Evolutionary conservation across 2,113 vertebrate species (phyloP), one percentile per base, ranked within the genome.

Genomic region (Eptesicus fuscus): DNA sequence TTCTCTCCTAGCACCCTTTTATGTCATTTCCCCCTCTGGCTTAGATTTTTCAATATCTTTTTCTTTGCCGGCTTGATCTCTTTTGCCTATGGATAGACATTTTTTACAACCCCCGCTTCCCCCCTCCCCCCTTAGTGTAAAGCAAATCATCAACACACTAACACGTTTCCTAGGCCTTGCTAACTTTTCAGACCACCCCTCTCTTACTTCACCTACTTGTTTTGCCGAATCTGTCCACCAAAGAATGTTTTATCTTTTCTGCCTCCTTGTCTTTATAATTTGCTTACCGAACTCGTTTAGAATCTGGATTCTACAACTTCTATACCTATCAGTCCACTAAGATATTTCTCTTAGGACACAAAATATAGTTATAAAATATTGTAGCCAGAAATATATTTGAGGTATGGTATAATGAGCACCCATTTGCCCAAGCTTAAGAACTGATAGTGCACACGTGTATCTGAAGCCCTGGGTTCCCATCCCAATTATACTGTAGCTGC

Each of bases 1-100:
- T 78, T 83, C 47, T 93, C 79, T 94, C 65, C n/a, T 84, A 77
- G 83, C 71, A 91, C 89, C 83, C 56, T 87, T 85, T 95, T 83
- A 71, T 90, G 80, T 83, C 44, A 93, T 76, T 91, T 96, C 74
- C 88, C 88, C 83, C 83, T 95, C 63, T 86, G 61, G 78, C 91
- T 96, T 93, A 91, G 73, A 80, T 88, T 59, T 59, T 96, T 93
- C 76, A 95, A 13, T 91, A 95, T 74, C 30, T 18, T 88, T 83
- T 88, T 77, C 49, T 93, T 59, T 30, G 1, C 22, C 84, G 44
- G 35, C 44, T 91, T 90, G 16, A 28, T 89, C 83, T 53, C 47
- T 6, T 85, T 91, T 95, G 61, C 32, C 73, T 90, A 30, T n/a
- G 20, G n/a, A 76, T 53, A 80, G 40, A 61, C 4, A 28, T 61